Evolutionary conservation across 2,888 invertebrate species (phyloP), one percentile per base, ranked within the genome.

Genomic region (Osmoderma eremita): DNA sequence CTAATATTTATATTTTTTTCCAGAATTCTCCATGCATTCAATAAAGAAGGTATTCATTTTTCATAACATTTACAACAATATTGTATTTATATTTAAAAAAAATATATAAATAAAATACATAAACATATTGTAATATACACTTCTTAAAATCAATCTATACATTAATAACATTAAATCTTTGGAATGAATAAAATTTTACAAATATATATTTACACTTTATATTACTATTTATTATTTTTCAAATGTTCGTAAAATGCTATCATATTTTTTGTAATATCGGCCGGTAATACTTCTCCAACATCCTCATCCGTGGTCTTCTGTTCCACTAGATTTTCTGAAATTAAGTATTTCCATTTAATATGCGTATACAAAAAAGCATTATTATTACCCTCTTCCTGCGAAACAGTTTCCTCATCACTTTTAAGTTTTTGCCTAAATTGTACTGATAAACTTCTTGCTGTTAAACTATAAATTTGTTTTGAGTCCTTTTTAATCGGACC

Each of bases 21-120:
- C 72, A 80, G 76, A 53, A 67, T 97, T 65, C 83, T 97, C 75
- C 89, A 93, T 81, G 91, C 90, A 39, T 98, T 98, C 80, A 98
- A 98, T 83, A 86, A 88, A 63, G 91, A 92, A 81, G 97, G 96
- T 77, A 92, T 98, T 80, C 98, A 98, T 85, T 98, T 98, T 84
- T 88, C 91, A 69, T 91, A 82, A 49, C 56, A 58, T 45, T 63
- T 18, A 30, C 10, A n/a, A n/a, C n/a, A 30, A 30, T 2, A 30
- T 30, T 30, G 30, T 30, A 30, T 67, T 63, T 41, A 63, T 54
- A 56, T 65, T 67, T 51, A 67, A 20, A 67, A 65, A 65, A 56
- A 54, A 67, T 67, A 65, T 67, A 64, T 71, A 48, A 67, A 70
- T 45, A 69, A 69, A 67, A 64, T 63, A 65, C 65, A 61, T 41